A percentile compares a stretch with the other conserved stretches of the same genome.
phyloP scores from a whole-genome alignment of 2,888 invertebrate species.

The Portevinia maculata region DNA sequence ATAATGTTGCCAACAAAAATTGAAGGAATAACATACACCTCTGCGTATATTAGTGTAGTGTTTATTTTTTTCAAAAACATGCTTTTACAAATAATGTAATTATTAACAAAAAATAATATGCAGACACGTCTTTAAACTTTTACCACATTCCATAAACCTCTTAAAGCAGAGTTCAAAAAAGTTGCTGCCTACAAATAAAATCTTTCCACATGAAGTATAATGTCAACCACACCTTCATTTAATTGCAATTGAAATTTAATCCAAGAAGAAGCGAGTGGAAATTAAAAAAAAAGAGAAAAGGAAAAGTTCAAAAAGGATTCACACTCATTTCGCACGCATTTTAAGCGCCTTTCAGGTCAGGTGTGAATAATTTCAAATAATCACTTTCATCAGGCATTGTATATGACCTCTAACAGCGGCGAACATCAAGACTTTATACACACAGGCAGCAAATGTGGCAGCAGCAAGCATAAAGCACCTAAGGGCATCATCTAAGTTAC shows the following conservation, averaged over 20 bases:
- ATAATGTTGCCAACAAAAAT: too few relatives aligned
- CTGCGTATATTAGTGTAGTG: too few relatives aligned
- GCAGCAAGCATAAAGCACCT: slow-evolving; percentile 59
- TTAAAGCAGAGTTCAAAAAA: slow-evolving; percentile 29
- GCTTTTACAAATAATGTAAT: too few relatives aligned
- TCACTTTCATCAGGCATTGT: slow-evolving; percentile 71
- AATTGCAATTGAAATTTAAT: slow-evolving; percentile 72
- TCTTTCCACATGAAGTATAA: slow-evolving; percentile 14
- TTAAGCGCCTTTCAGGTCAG: slow-evolving; percentile 74
- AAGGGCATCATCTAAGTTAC: slow-evolving; percentile 65
- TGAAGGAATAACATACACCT: too few relatives aligned
- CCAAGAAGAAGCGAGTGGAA: slow-evolving; percentile 31
- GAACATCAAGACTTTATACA: slow-evolving; percentile 56
- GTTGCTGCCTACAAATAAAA: not conserved
- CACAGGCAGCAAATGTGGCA: slow-evolving; percentile 54
- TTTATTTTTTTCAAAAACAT: too few relatives aligned
- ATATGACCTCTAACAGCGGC: slow-evolving; percentile 73
- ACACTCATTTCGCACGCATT: slow-evolving; percentile 74
- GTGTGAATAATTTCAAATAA: slow-evolving; percentile 75
- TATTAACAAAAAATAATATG: too few relatives aligned
- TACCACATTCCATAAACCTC: slow-evolving; percentile 43
- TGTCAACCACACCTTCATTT: slow-evolving; percentile 59
- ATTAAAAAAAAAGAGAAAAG: slow-evolving; percentile 25
- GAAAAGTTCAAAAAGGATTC: slow-evolving; percentile 70
- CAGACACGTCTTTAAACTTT: slow-evolving; percentile 17